phyloP scores from a whole-genome alignment of 2,797 vertebrate species.

The Rousettus madagascariensis region DNA sequence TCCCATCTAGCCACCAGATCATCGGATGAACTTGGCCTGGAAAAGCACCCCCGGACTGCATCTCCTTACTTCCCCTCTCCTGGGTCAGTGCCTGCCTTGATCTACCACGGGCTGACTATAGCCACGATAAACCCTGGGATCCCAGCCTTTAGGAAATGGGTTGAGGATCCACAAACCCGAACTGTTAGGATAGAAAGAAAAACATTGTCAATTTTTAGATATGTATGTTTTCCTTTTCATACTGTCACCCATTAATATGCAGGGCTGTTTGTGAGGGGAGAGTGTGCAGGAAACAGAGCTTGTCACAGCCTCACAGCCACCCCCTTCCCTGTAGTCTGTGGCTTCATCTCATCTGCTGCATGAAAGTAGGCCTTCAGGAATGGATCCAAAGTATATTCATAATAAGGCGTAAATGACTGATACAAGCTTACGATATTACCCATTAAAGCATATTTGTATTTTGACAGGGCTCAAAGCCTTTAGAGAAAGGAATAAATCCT shows the following conservation, averaged over 20 bases:
- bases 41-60: not conserved
- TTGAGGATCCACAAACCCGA: not conserved
- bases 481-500: not conserved
- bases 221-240: not conserved
- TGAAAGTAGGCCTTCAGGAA: not conserved
- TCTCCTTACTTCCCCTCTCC: not conserved
- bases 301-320: fast-evolving
- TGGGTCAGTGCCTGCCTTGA: not conserved
- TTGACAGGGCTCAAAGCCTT: not conserved
- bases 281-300: not conserved
- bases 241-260: not conserved
- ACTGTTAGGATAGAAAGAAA: not conserved
- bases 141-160: not conserved
- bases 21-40: not conserved
- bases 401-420: not conserved
- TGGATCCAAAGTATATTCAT: not conserved
- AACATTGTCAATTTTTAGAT: not conserved
- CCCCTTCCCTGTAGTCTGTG: not conserved
- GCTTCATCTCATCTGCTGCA: not conserved
- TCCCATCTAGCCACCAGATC: not conserved
- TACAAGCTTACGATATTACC: not conserved
- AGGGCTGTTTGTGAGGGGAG: not conserved
- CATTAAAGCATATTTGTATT: not conserved
- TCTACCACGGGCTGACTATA: not conserved
- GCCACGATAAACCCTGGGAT: not conserved